phyloP scores from a whole-genome alignment of 2,113 vertebrate genomes.

The Mohoua ochrocephala region DNA sequence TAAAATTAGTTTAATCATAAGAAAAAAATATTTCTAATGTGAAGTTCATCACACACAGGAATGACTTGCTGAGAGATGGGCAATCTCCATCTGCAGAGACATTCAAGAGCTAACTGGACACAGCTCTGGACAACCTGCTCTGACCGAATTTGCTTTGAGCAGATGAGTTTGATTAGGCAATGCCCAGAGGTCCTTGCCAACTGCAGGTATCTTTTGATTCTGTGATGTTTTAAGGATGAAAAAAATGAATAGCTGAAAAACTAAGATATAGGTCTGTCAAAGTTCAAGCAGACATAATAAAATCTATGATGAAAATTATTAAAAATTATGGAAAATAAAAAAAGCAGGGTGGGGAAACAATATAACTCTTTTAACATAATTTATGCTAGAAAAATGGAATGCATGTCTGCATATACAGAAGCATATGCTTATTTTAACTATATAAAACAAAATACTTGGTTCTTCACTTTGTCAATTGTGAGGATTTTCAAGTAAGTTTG shows the following conservation, averaged over 20 bases:
- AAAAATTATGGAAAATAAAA: background rate
- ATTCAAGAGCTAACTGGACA: background rate
- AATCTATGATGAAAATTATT: background rate
- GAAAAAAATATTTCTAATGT: background rate
- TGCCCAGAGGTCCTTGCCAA: background rate
- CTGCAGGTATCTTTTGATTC: background rate
- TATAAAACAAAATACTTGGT: background rate
- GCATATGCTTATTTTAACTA: background rate
- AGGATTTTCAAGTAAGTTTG: background rate
- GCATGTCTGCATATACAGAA: background rate
- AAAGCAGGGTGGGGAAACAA: background rate
- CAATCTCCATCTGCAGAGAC: background rate
- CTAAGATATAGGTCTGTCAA: background rate
- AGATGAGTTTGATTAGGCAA: background rate
- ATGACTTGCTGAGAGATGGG: fast-evolving
- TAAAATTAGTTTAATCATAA: background rate
- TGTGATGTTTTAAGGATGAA: background rate
- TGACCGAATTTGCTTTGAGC: background rate
- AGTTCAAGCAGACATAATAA: background rate
- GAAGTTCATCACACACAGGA: background rate
- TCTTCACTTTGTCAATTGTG: background rate
- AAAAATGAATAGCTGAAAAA: background rate
- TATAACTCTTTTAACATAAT: background rate
- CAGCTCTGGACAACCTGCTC: background rate
- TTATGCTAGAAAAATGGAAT: background rate